These are phyloP conservation scores for Palloptera scutellata DNA, from an alignment of 2,888 invertebrate genomes.

Conservation along the genomic window DNA sequence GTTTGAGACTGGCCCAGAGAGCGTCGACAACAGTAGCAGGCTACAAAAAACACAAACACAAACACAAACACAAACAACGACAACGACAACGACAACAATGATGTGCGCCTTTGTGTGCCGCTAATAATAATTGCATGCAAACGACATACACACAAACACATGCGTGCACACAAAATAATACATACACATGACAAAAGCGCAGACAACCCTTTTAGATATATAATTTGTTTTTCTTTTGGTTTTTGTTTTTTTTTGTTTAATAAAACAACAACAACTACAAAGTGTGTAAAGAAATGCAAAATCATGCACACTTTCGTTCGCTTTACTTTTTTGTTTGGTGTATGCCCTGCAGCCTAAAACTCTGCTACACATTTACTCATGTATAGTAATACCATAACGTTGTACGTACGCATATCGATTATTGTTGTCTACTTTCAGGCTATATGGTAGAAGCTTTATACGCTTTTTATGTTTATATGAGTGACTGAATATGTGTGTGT, in stretches of 20 bases:
- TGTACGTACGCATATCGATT: conserved; percentile 48
- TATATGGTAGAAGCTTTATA: conserved; percentile 5
- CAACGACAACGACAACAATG: conserved; percentile 11
- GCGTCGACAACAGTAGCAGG: conserved; percentile 8
- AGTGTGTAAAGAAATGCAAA: conserved; percentile 1
- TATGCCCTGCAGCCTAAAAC: conserved; percentile 2
- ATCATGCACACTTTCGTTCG: neutral
- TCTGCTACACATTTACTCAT: neutral
- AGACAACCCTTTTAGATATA: conserved; percentile 14
- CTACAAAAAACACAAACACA: too few relatives aligned
- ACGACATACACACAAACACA: neutral
- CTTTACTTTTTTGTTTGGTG: neutral
- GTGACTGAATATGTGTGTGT: conserved; percentile 18
- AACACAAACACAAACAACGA: conserved; percentile 37
- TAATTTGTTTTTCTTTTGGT: too few relatives aligned
- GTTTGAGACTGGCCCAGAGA: conserved; percentile 28
- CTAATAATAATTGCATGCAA: conserved; percentile 13
- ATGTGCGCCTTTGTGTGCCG: neutral
- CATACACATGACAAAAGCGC: conserved; percentile 5
- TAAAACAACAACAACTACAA: neutral
- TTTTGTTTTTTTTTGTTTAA: too few relatives aligned
- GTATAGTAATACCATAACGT: conserved; percentile 19
- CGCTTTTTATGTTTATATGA: conserved; percentile 7
- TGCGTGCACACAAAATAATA: neutral
- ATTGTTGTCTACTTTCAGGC: conserved; percentile 42